A percentile compares a stretch with the other conserved stretches of the same genome.
phyloP scores from a whole-genome alignment of 2,888 invertebrate genomes.

The Lumbricus terrestris region DNA sequence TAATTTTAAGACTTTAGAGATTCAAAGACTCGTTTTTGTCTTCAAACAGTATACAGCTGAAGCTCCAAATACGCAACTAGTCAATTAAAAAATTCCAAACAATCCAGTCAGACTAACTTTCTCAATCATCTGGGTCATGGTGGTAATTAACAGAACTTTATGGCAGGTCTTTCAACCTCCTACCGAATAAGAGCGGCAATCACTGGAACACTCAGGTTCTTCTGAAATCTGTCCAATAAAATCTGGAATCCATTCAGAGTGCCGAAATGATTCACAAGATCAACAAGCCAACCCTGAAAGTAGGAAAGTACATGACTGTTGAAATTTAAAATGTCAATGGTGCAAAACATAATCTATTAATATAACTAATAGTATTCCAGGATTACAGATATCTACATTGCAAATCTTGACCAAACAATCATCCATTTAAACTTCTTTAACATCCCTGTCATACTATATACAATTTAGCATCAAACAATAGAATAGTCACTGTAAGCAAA shows the following conservation, averaged over 20 bases:
- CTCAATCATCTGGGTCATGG: not conserved
- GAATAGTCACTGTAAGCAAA: not conserved
- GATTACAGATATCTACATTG: not conserved
- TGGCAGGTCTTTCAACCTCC: not conserved
- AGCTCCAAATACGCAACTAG: not conserved
- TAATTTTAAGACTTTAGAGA: no score
- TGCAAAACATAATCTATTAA: not conserved
- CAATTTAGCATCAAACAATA: not conserved
- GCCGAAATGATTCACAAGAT: conserved; percentile 91
- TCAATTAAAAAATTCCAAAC: no score
- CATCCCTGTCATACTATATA: not conserved
- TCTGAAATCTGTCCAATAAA: conserved; percentile 54
- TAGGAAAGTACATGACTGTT: not conserved
- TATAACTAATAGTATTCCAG: not conserved
- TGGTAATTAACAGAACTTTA: not conserved
- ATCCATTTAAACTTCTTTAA: not conserved
- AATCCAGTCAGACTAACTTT: not conserved
- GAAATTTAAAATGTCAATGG: not conserved
- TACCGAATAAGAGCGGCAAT: conserved; percentile 73
- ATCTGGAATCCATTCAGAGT: conserved; percentile 84
- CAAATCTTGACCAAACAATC: not conserved
- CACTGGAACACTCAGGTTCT: conserved; percentile 73
- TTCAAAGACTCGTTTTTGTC: no score
- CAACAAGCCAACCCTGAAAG: conserved; percentile 85
- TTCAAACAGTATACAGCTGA: not conserved